Evolutionary conservation across 1,140 invertebrate genomes (phyloP).

Genomic region (Scaptomyza graminum): DNA sequence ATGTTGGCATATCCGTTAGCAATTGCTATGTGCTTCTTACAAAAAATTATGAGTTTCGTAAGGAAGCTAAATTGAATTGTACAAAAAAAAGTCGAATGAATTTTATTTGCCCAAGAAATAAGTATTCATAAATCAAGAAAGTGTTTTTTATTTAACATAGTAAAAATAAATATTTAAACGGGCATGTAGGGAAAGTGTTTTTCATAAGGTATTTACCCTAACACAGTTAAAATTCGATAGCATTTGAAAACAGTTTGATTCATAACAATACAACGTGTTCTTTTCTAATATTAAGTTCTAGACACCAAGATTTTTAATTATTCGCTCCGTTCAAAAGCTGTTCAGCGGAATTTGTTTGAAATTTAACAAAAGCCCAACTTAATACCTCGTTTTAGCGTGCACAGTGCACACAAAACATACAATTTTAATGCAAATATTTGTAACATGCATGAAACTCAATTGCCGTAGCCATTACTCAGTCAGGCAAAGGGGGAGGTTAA

Average conservation of each 20-base stretch:
- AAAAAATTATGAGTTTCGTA: constrained; percentile 4
- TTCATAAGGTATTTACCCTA: background rate
- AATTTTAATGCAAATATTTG: constrained; percentile 61
- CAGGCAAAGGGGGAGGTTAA: constrained; percentile 1
- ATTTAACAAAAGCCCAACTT: constrained; percentile 52
- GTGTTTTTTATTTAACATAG: background rate
- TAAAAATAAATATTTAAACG: background rate
- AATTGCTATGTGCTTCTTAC: background rate
- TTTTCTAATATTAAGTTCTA: background rate
- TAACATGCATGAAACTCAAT: constrained; percentile 48
- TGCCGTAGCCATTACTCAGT: constrained; percentile 58
- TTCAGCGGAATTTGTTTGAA: too few species aligned
- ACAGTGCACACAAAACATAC: constrained; percentile 52
- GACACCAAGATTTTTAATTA: background rate
- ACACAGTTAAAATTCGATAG: too few species aligned
- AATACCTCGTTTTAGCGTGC: constrained; percentile 3
- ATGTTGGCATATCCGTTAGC: constrained; percentile 25
- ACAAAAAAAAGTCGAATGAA: background rate
- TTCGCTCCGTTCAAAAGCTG: background rate
- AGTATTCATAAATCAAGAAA: background rate
- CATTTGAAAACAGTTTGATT: too few species aligned
- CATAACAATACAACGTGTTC: too few species aligned
- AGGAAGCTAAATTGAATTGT: background rate
- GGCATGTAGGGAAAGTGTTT: background rate
- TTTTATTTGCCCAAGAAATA: background rate